A percentile compares a stretch with the other conserved stretches of the same genome.
These are phyloP conservation scores for Caloenas nicobarica DNA, from an alignment of 2,113 vertebrate genomes.

Conservation along the genomic window DNA sequence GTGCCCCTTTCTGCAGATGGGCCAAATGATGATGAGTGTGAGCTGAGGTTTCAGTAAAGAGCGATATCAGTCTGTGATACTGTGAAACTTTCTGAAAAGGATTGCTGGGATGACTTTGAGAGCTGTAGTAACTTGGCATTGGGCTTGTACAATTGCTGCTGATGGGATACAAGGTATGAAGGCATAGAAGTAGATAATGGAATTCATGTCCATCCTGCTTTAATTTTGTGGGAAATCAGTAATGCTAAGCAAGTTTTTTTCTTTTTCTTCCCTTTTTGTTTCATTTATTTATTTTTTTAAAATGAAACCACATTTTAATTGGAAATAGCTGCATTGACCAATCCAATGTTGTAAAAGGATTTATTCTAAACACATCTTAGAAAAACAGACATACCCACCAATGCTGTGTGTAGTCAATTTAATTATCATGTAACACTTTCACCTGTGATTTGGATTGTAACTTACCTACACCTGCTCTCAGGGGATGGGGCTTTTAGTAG, in stretches of 20 bases:
- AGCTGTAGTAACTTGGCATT: not conserved
- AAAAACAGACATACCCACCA: not conserved
- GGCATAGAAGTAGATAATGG: not conserved
- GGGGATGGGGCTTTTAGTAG: not conserved
- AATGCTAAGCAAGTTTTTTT: not conserved
- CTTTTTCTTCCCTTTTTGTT: not conserved
- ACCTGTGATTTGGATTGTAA: not conserved
- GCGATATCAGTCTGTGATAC: accelerated
- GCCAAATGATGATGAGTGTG: accelerated
- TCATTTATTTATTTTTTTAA: not conserved
- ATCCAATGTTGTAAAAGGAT: too few species aligned
- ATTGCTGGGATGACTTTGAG: not conserved
- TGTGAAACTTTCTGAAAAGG: not conserved
- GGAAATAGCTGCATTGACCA: not conserved
- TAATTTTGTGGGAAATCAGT: not conserved
- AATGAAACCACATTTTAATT: not conserved
- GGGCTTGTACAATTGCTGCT: not conserved
- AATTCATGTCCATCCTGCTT: not conserved
- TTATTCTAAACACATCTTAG: not conserved
- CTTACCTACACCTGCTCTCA: not conserved
- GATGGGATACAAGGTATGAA: not conserved
- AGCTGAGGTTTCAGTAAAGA: not conserved
- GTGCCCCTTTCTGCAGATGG: not conserved
- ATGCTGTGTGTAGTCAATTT: not conserved
- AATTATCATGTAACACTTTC: not conserved